A percentile compares a stretch with the other conserved stretches of the same genome.
Conservation (phyloP, 2,888 invertebrate genomes). For the Diaprepes abbreviatus region DNA sequence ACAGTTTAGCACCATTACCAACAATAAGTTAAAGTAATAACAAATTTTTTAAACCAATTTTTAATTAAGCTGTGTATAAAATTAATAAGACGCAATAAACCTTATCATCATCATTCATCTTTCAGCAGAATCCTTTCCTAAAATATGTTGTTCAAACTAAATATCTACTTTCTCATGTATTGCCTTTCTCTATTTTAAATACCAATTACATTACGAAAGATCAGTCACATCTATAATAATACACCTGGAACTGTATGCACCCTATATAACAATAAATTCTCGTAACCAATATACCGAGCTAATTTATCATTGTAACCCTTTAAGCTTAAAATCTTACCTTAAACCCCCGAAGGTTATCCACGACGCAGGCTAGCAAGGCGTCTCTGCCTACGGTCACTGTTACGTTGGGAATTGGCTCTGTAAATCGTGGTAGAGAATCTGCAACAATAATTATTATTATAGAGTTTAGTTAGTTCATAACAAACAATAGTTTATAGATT, state of each 20-base stretch:
- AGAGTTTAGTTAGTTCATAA: neutral
- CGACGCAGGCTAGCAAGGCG: conserved; percentile 90
- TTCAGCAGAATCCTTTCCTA: too few species aligned
- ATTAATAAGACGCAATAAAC: too few species aligned
- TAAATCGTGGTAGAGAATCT: conserved; percentile 76
- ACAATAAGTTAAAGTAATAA: too few species aligned
- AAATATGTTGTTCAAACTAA: too few species aligned
- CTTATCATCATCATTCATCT: too few species aligned
- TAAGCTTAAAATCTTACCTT: conserved; percentile 75
- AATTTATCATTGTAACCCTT: conserved; percentile 46
- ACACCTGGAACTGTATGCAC: neutral
- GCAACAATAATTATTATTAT: conserved; percentile 42
- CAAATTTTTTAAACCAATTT: too few species aligned
- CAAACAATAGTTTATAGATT: neutral
- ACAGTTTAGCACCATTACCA: too few species aligned
- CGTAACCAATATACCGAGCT: conserved; percentile 41
- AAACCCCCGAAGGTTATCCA: conserved; percentile 89
- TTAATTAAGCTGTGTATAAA: too few species aligned
- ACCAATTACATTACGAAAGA: too few species aligned
- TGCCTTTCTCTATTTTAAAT: too few species aligned
- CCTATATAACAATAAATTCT: conserved; percentile 40
- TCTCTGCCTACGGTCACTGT: conserved; percentile 92
- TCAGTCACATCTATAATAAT: too few species aligned
- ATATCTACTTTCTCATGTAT: too few species aligned
- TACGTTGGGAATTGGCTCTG: conserved; percentile 92